Evolutionary conservation across 1,140 invertebrate genomes (phyloP), one percentile per base, ranked within the genome.

Genomic region (Cyclargus thomasi): DNA sequence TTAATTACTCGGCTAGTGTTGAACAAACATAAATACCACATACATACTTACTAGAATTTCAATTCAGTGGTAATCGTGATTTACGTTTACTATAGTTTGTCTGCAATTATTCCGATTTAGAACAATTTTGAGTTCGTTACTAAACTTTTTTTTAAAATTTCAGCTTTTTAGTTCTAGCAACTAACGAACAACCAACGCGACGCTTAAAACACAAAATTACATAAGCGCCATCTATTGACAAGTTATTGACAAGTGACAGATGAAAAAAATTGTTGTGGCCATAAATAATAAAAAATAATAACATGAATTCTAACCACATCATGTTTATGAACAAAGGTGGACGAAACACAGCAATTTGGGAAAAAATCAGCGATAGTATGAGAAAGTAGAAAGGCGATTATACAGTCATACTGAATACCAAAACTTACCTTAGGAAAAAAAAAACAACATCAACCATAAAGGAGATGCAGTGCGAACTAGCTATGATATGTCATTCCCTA

Each of bases 401-500:
- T 75, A 72, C 74, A 75, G 76, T 75, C 73, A 70, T 73, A 74
- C 67, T 39, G 29, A 18, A 67, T 18, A 74, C 63, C 65, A 74
- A 70, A 70, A 77, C 81, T 83, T 75, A 82, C 81, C 81, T 78
- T 62, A 53, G 71, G 71, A 68, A 85, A 86, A 81, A 76, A 81
- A 65, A 77, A 84, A 83, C 85, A 86, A 82, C 79, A 79, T 81
- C 82, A 83, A 82, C 81, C 79, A 81, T 47, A 81, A 79, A 85
- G 81, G 79, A 79, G 78, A 80, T 72, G 72, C 21, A 86, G 83
- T 85, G 87, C 81, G 75, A 76, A 77, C 83, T 86, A 86, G 83
- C 84, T 85, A 87, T 85, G 80, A 87, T 74, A 80, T 29, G 29
- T 76, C 85, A 87, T 90, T 90, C 85, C 85, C 85, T 85, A 88